These are phyloP conservation scores for Periophthalmus magnuspinnatus DNA, from an alignment of 2,797 vertebrate genomes.

Conservation along the genomic window DNA sequence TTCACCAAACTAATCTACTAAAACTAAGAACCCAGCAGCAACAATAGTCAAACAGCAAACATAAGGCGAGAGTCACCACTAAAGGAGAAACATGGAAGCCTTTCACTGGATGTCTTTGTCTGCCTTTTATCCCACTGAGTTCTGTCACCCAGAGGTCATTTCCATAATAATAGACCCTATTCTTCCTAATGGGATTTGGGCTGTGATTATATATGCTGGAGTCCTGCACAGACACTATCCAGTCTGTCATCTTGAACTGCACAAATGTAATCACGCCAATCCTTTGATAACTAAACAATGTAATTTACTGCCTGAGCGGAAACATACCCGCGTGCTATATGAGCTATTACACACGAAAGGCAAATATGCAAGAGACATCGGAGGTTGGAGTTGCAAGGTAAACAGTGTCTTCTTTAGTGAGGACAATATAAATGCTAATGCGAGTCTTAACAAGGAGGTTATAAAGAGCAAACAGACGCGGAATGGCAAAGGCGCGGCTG, in stretches of 20 bases:
- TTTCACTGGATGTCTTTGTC: constrained; percentile 64
- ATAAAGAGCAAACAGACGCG: constrained; percentile 14
- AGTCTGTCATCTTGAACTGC: constrained; percentile 69
- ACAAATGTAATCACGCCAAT: constrained; percentile 76
- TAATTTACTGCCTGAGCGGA: constrained; percentile 72
- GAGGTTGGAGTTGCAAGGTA: constrained; percentile 16
- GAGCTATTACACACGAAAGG: constrained; percentile 40
- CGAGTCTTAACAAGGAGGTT: constrained; percentile 23
- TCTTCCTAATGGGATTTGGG: constrained; percentile 74
- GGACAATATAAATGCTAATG: constrained; percentile 33
- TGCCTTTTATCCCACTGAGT: constrained; percentile 68
- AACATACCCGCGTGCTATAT: constrained; percentile 42
- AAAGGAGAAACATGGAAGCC: constrained; percentile 49
- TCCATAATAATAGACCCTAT: constrained; percentile 75
- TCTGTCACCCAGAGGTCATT: constrained; percentile 77
- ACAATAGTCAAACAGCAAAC: constrained; percentile 19
- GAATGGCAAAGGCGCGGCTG: constrained; percentile 9
- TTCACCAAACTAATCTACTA: constrained; percentile 6
- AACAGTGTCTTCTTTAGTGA: constrained; percentile 21
- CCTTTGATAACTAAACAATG: constrained; percentile 77
- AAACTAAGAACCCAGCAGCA: constrained; percentile 20
- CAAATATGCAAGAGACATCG: constrained; percentile 27
- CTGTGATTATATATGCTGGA: constrained; percentile 72
- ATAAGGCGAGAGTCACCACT: constrained; percentile 39
- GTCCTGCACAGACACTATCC: constrained; percentile 68